Conservation (phyloP, 1,140 invertebrate species). For the Rhopalosiphum maidis region DNA sequence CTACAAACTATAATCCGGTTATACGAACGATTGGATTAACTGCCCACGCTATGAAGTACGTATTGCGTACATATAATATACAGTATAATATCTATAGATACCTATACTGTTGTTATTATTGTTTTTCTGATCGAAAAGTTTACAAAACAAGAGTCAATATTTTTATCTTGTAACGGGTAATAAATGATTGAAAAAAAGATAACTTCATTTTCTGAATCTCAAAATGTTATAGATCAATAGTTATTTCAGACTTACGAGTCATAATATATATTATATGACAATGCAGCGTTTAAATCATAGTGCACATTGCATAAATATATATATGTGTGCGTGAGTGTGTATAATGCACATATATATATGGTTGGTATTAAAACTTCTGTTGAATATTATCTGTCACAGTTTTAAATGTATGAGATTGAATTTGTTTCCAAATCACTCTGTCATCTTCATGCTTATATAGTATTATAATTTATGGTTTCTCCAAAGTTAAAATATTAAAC, state of each 20-base stretch:
- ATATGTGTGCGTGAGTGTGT: too few species aligned
- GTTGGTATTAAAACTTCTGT: not conserved
- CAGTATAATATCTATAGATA: not conserved
- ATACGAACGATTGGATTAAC: conserved; percentile 2
- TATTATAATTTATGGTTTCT: not conserved
- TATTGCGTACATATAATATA: not conserved
- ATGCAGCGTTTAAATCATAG: not conserved
- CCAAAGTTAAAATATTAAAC: not conserved
- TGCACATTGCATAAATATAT: too few species aligned
- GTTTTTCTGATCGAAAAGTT: not conserved
- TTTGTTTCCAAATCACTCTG: not conserved
- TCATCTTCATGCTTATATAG: not conserved
- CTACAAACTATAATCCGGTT: conserved; percentile 42
- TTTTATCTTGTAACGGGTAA: not conserved
- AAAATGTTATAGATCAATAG: not conserved
- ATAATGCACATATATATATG: not conserved
- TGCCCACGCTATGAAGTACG: not conserved
- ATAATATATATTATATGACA: not conserved
- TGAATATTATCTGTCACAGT: not conserved
- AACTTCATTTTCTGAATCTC: not conserved
- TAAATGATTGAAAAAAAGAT: not conserved
- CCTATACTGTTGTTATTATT: not conserved
- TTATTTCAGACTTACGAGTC: not conserved
- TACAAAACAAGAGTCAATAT: not conserved
- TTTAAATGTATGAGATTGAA: not conserved